Conservation (phyloP, 2,888 invertebrate genomes). For the Amphiduros pacificus region DNA sequence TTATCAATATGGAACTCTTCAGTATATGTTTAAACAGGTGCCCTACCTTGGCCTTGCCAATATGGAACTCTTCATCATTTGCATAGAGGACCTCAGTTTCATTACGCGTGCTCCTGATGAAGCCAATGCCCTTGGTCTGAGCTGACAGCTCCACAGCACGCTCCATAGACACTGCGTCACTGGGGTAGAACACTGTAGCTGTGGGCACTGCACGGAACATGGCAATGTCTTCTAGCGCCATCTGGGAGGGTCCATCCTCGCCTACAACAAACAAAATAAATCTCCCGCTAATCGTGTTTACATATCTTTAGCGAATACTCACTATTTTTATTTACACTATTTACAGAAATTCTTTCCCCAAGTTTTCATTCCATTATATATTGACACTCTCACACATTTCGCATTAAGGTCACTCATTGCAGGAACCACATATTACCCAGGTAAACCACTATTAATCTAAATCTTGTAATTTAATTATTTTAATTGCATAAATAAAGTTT, state of each 20-base stretch:
- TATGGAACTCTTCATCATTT: conserved; percentile 79
- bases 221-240: conserved; percentile 98
- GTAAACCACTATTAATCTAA: no score
- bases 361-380: no score
- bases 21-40: neutral
- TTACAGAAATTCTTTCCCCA: no score
- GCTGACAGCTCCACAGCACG: conserved; percentile 94
- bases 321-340: no score
- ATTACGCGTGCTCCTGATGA: conserved; percentile 93
- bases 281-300: no score
- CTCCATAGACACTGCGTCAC: conserved; percentile 93
- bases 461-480: no score
- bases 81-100: conserved; percentile 83
- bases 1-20: neutral
- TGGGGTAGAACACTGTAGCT: conserved; percentile 71
- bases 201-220: conserved; percentile 89
- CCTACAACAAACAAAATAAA: no score
- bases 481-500: no score
- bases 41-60: conserved; percentile 65
- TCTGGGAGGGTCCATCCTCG: conserved; percentile 98
- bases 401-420: no score
- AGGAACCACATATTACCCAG: no score
- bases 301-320: no score
- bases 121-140: conserved; percentile 91
- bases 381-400: no score